Base-by-base conservation (phyloP, 53 echinoderm and acorn worm species). In the Mesocentrotus franciscanus region DNA sequence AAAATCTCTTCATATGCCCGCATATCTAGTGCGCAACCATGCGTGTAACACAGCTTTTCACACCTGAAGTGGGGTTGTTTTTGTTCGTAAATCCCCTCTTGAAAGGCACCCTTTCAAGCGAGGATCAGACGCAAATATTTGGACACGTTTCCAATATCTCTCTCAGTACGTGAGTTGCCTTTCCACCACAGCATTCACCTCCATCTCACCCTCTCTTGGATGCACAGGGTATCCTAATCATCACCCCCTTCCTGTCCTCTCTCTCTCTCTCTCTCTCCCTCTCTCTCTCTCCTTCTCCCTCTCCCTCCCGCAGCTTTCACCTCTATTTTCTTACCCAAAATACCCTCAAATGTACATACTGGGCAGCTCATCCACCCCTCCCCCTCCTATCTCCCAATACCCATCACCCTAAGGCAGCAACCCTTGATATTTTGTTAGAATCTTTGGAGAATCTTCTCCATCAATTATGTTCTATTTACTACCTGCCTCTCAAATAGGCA, bases 91-190 rank as follows among this genome's bases (percentile, higher is more conserved):
- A 94, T 85, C 66, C 95, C 94, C 95, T 85, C 85, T 94, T 94
- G 95, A 94, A 94, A 94, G 95, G 85, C 87, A 27, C 68, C 85
- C 56, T 94, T 94, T 94, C 87, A 94, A 66, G 95, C 87, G 39
- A 85, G 87, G 95, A 61, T 85, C 95, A 85, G 95, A 42, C 64
- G 95, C 87, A 94, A 94, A 94, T 94, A 94, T 94, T 94, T 94
- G 94, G 95, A 94, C 95, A 94, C 95, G 95, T 94, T 94, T 94
- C 87, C 95, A 85, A 94, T 94, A 85, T 94, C 95, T 94, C 89
- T 70, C 55, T 85, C 66, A 72, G 27, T 92, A 56, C 57, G 42
- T 55, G 71, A 76, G 56, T 74, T 64, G 62, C 49, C 20, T 62
- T 10, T 36, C 64, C 15, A 49, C 64, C 42, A 68, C 91, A 91